Evolutionary conservation across 1,140 invertebrate species (phyloP).

Genomic region (Rhopalosiphum maidis): DNA sequence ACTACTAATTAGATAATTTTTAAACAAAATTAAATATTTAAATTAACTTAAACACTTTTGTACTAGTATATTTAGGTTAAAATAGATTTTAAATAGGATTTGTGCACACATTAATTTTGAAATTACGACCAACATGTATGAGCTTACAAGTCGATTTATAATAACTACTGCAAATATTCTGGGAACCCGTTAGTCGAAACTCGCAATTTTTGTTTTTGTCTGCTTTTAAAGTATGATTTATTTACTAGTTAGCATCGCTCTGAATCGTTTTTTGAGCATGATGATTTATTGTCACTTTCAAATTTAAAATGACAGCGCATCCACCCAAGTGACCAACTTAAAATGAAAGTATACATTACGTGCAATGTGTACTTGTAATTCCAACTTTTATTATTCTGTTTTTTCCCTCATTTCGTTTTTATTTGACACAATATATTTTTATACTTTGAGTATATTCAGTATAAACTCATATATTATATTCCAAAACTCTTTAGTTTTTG

Average conservation of each 20-base stretch:
- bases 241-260: background rate
- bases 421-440: background rate
- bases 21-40: background rate
- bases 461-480: no score
- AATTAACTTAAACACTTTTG: background rate
- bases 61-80: no score
- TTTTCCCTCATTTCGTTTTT: background rate
- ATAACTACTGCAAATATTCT: background rate
- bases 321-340: background rate
- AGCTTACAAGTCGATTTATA: background rate
- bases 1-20: no score
- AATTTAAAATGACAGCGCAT: slow-evolving; percentile 5
- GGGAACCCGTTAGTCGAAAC: background rate
- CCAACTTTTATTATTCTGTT: background rate
- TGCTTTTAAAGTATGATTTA: slow-evolving; percentile 17
- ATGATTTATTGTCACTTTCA: slow-evolving; percentile 3
- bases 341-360: background rate
- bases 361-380: background rate
- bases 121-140: background rate
- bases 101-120: background rate
- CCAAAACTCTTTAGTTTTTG: background rate
- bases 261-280: background rate
- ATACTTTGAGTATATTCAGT: background rate
- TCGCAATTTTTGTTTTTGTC: background rate
- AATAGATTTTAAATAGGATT: no score